Conservation (phyloP, 2,797 vertebrate species). For the Aldrovandia affinis region DNA sequence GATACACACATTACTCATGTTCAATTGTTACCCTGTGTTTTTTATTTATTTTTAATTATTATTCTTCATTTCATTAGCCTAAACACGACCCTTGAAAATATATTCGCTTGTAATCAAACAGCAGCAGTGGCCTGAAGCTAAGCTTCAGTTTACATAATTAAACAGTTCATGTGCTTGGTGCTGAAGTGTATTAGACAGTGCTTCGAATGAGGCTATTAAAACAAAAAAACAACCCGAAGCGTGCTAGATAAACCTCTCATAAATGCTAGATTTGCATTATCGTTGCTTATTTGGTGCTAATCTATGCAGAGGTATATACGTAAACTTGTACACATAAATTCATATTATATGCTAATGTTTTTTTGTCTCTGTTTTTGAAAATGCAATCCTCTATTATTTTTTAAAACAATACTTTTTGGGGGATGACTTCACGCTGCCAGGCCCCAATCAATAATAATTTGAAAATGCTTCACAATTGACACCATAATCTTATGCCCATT, state of each 20-base stretch:
- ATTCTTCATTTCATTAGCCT: background rate
- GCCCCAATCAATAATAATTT: no score
- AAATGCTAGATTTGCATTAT: background rate
- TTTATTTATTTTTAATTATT: background rate
- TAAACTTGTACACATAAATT: no score
- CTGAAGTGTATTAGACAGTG: background rate
- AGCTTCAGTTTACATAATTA: slow-evolving; percentile 1
- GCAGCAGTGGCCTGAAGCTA: background rate
- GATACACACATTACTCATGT: background rate
- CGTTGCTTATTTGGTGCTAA: background rate
- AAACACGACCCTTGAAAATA: background rate
- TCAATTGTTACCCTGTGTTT: background rate
- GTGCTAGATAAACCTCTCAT: background rate
- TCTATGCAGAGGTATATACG: no score
- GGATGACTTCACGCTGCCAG: no score
- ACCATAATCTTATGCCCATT: no score
- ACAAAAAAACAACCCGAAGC: background rate
- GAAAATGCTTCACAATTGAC: no score
- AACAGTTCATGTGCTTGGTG: background rate
- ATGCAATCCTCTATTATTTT: background rate
- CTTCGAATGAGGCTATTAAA: background rate
- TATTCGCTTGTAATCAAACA: background rate
- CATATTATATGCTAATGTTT: no score
- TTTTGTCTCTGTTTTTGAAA: background rate
- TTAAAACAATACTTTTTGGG: background rate